phyloP scores from a whole-genome alignment of 1,140 invertebrate genomes.

The Piezodorus guildinii region DNA sequence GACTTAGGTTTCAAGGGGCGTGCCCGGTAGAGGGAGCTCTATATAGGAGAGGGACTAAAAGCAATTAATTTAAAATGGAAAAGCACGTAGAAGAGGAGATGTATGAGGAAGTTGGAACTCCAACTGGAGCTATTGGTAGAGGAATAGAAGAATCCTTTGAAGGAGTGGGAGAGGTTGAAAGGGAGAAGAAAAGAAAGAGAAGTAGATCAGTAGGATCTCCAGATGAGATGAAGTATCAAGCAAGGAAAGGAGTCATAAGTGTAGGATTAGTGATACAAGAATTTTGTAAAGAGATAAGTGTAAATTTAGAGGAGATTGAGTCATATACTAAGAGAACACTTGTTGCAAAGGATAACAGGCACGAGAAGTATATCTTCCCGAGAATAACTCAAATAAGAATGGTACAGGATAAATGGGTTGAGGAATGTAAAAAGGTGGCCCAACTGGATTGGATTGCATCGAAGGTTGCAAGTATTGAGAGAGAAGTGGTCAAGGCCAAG shows the following conservation, averaged over 20 bases:
- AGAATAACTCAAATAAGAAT: not conserved
- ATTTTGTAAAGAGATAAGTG: not conserved
- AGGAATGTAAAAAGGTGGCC: not conserved
- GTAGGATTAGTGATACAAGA: not conserved
- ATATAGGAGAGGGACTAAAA: too few species aligned
- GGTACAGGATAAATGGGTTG: not conserved
- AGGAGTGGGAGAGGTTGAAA: too few species aligned
- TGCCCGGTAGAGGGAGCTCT: too few species aligned
- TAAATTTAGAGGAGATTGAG: not conserved
- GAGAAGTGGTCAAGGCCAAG: not conserved
- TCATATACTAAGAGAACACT: not conserved
- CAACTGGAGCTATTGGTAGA: not conserved
- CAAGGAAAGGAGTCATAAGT: not conserved
- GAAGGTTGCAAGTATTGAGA: not conserved
- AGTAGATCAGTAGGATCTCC: not conserved
- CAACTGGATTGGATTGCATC: not conserved
- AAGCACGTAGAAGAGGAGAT: too few species aligned
- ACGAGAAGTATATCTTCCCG: not conserved
- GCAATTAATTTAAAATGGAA: too few species aligned
- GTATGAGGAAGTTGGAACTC: not conserved
- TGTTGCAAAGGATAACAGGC: not conserved
- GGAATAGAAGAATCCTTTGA: not conserved
- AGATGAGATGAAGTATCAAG: not conserved
- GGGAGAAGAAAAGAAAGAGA: not conserved
- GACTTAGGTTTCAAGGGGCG: too few species aligned